Base-by-base conservation (phyloP, 1,140 invertebrate species). In the Apis mellifera region DNA sequence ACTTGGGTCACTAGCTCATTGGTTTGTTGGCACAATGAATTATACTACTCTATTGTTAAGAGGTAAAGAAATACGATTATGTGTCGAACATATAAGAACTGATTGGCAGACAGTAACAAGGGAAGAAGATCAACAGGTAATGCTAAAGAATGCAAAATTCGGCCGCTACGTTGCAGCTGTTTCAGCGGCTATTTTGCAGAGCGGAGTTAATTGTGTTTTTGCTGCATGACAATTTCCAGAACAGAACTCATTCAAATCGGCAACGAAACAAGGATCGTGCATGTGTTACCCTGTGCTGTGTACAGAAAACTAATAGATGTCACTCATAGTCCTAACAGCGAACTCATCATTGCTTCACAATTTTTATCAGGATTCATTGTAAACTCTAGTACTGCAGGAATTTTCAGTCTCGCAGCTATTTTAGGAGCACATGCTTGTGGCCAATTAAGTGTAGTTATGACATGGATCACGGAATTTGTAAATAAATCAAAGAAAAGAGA, bases 151-250 rank as follows among this genome's bases (percentile, higher is more conserved):
- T 15, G 81, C 84, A 1, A 68, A 74, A 26, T n/a, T 86, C 5
- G 88, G 85, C 9, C 80, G 86, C 1, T 57, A 60, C 15, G 42
- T 91, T 0, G 82, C 84, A 0, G 42, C 23, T 0, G 54, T 85
- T 9, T 89, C 81, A 64, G 82, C 80, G 0, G 13, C 59, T 1
- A 85, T 86, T 26, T 84, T 90, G 85, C 86, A 87, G 26, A 54
- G 82, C 13, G 73, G 88, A 5, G 74, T 82, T 13, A n/a, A n/a
- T 23, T 86, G 9, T 84, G 79, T 8, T 76, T 82, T 23, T 66
- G 42, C 8, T 48, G 74, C 0, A 52, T 80, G 9, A 72, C 23
- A 3, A 23, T 23, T 17, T 5, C 78, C 1, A 42, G 42, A 5
- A 72, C 59, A 26, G 26, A n/a, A 1, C 17, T 48, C 4, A 2